Base-by-base conservation (phyloP, 1,140 invertebrate genomes). In the Leucophenga varia region DNA sequence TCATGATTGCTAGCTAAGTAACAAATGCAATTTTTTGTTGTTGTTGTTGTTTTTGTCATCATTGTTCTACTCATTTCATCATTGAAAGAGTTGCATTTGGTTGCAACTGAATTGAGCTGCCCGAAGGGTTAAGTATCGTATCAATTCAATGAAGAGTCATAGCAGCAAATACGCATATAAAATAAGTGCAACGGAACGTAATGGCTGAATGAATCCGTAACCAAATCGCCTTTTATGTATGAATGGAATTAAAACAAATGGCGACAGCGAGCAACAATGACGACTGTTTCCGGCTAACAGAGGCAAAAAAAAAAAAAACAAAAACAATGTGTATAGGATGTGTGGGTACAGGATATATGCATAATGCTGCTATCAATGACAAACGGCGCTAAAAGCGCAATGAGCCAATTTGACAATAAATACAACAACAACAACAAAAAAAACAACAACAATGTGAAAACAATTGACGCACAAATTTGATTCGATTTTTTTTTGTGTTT, bases 171-270 rank as follows among this genome's bases (percentile, higher is more conserved):
- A 51, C 47, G 47, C 37, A 54, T 34, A 39, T 42, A 43, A 64
- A 64, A 55, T 60, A 54, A 19, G 59, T 55, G 61, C 64, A 65
- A n/a, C n/a, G n/a, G n/a, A n/a, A n/a, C n/a, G n/a, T n/a, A n/a
- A n/a, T n/a, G n/a, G n/a, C n/a, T n/a, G n/a, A n/a, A n/a, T n/a
- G n/a, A n/a, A n/a, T n/a, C n/a, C n/a, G n/a, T n/a, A 65, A 65
- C 64, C 67, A 65, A 35, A 13, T 12, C 12, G 32, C 32, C 12
- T 16, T 7, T 35, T 13, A 35, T 16, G 12, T 13, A 35, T 35
- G 32, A 12, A 35, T 16, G 42, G 47, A 63, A 67, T 65, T 65
- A 57, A 67, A 67, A 67, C 64, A 67, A 67, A 67, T 63, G 63
- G 59, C 67, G 63, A 57, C 63, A 10, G 5, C 22, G 22, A n/a